These are phyloP conservation scores for Caenorhabditis remanei DNA, from an alignment of 1,140 invertebrate species.

Conservation along the genomic window DNA sequence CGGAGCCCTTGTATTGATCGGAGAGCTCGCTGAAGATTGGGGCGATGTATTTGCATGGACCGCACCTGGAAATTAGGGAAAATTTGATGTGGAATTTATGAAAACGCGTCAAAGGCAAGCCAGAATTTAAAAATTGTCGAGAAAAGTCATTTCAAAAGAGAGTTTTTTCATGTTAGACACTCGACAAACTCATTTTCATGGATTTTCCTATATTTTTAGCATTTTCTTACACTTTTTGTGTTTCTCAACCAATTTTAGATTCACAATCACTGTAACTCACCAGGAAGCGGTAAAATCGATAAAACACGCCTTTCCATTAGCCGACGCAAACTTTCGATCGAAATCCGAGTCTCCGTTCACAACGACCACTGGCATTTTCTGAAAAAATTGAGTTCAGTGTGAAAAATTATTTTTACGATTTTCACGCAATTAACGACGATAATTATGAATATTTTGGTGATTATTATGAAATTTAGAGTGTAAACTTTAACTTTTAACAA, in stretches of 20 bases:
- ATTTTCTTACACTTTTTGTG: too few relatives aligned
- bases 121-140: not conserved
- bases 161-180: too few relatives aligned
- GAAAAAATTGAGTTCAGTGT: not conserved
- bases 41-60: slow-evolving; percentile 25
- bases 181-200: too few relatives aligned
- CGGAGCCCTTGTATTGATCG: slow-evolving; percentile 26
- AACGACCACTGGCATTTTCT: slow-evolving; percentile 19
- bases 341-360: slow-evolving; percentile 42
- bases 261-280: not conserved
- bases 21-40: slow-evolving; percentile 16
- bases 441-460: too few relatives aligned
- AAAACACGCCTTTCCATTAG: slow-evolving; percentile 7
- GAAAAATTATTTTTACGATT: too few relatives aligned
- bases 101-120: too few relatives aligned
- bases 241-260: too few relatives aligned
- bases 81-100: not conserved
- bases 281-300: slow-evolving; percentile 38
- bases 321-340: not conserved
- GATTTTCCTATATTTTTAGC: too few relatives aligned
- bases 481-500: too few relatives aligned
- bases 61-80: slow-evolving; percentile 7
- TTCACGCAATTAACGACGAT: too few relatives aligned
- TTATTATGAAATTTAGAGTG: too few relatives aligned
- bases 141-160: too few relatives aligned